These are phyloP conservation scores for Dendrolimus houi DNA, from an alignment of 2,888 invertebrate genomes.

Conservation along the genomic window DNA sequence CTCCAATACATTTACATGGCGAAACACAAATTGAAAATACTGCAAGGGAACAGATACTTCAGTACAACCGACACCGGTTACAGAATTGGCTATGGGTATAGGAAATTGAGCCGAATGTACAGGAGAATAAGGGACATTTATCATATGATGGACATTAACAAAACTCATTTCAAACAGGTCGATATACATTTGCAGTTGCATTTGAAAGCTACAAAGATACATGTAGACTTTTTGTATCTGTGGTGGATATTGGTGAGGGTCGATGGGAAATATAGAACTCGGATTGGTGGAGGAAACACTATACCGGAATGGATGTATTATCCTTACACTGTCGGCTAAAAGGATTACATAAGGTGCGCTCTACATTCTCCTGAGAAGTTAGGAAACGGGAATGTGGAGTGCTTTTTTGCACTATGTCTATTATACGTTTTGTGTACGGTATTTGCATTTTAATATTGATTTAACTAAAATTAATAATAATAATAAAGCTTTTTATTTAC, in stretches of 20 bases:
- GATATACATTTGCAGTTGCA: constrained; percentile 15
- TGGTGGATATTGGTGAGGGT: constrained; percentile 30
- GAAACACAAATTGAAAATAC: constrained; percentile 19
- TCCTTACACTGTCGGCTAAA: neutral
- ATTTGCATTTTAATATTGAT: too few species aligned
- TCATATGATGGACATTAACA: constrained; percentile 9
- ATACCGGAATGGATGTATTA: constrained; percentile 8
- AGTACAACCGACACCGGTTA: constrained; percentile 26
- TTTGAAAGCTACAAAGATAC: constrained; percentile 19
- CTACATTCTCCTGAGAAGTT: too few species aligned
- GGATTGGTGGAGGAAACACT: neutral
- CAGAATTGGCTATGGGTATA: constrained; percentile 27
- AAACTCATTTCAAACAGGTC: neutral
- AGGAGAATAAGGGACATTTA: constrained; percentile 18
- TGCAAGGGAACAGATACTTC: constrained; percentile 21
- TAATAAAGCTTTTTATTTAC: too few species aligned
- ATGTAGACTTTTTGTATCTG: constrained; percentile 29
- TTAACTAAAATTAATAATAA: too few species aligned
- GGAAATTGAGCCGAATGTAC: constrained; percentile 15
- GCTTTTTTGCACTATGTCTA: too few species aligned
- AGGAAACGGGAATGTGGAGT: too few species aligned
- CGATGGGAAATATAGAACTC: constrained; percentile 14
- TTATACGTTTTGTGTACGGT: too few species aligned
- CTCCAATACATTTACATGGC: constrained; percentile 35
- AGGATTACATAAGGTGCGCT: neutral